Conservation (phyloP, 2,797 vertebrate species). For the Danio kyathit region DNA sequence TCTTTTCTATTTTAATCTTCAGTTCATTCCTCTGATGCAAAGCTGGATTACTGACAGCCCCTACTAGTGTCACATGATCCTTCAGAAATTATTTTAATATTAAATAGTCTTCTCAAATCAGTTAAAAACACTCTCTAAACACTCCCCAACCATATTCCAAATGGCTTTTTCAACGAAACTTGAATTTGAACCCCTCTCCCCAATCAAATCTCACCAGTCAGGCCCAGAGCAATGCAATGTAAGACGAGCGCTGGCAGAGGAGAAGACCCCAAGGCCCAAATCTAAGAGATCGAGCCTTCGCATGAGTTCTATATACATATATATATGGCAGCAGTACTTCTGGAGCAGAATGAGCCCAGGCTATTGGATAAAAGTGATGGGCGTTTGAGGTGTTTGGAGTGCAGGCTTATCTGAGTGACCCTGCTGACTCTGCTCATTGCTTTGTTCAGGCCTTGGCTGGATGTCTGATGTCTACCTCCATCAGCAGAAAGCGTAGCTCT, state of each 20-base stretch:
- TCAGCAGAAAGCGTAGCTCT: conserved; percentile 76
- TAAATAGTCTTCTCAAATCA: neutral
- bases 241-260: conserved; percentile 67
- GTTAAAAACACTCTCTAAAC: neutral
- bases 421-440: conserved; percentile 86
- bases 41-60: neutral
- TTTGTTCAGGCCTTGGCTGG: conserved; percentile 82
- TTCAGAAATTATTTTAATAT: neutral
- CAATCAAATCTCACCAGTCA: conserved; percentile 62
- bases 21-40: neutral
- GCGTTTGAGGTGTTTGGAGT: conserved; percentile 67
- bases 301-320: conserved; percentile 80
- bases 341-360: conserved; percentile 54
- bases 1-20: neutral
- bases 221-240: conserved; percentile 67
- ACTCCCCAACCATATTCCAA: neutral
- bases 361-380: conserved; percentile 73
- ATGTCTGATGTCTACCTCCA: conserved; percentile 75
- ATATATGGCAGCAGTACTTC: conserved; percentile 56
- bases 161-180: neutral
- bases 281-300: conserved; percentile 66
- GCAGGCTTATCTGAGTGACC: conserved; percentile 69
- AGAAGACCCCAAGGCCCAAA: conserved; percentile 65
- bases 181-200: neutral
- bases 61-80: neutral